phyloP scores from a whole-genome alignment of 2,113 vertebrate genomes.

The Puntigrus tetrazona region DNA sequence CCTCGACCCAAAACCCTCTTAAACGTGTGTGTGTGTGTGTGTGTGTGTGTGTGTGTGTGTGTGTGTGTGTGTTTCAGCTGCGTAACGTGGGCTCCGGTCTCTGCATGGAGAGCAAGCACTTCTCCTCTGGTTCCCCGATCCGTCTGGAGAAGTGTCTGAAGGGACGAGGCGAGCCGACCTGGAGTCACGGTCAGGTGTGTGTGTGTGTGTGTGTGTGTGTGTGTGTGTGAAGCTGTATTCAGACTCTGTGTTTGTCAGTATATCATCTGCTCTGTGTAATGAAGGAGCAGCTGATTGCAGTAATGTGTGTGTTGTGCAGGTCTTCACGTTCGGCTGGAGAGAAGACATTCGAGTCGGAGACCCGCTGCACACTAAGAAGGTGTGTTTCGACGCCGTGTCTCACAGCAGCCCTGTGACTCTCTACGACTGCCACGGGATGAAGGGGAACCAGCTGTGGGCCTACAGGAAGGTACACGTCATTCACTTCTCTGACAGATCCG shows the following conservation, averaged over 20 bases:
- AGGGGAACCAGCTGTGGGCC: conserved; percentile 96
- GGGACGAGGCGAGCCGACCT: conserved; percentile 81
- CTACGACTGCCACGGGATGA: conserved; percentile 97
- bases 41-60: too few species aligned
- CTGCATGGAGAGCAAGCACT: conserved; percentile 90
- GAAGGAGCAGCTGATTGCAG: too few species aligned
- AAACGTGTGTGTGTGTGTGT: too few species aligned
- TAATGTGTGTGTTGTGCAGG: conserved; percentile 68
- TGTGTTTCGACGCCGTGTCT: conserved; percentile 93
- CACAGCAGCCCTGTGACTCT: conserved; percentile 90
- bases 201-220: too few species aligned
- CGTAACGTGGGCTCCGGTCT: conserved; percentile 81
- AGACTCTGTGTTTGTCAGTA: too few species aligned
- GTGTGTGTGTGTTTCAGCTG: conserved; percentile 73
- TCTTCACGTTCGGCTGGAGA: conserved; percentile 96
- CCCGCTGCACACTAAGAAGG: conserved; percentile 92
- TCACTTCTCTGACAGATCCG: too few species aligned
- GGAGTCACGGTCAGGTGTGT: conserved; percentile 90
- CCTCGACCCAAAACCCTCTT: too few species aligned
- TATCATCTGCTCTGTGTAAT: too few species aligned
- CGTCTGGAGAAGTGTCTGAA: conserved; percentile 87
- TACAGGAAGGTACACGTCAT: conserved; percentile 80
- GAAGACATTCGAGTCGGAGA: conserved; percentile 94
- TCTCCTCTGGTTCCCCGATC: conserved; percentile 84
- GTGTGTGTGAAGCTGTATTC: too few species aligned